phyloP scores from a whole-genome alignment of 1,140 invertebrate species.

The Cylas formicarius region DNA sequence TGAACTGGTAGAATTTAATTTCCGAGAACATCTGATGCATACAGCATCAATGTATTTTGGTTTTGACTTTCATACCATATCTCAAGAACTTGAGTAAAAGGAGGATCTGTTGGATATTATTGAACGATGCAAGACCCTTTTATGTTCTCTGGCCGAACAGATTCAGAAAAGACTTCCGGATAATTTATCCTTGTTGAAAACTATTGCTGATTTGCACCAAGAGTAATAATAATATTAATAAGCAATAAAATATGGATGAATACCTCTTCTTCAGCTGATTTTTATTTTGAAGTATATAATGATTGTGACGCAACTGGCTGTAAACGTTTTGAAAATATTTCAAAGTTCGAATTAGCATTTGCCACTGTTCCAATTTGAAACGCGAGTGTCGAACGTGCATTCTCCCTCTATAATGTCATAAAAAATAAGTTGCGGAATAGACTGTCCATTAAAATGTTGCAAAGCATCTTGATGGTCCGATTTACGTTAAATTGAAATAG shows the following conservation, averaged over 20 bases:
- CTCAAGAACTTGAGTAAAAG: slow-evolving; percentile 7
- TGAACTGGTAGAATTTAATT: slow-evolving; percentile 28
- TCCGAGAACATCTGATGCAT: slow-evolving; percentile 24
- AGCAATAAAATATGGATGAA: slow-evolving; percentile 19
- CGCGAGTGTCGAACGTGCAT: slow-evolving; percentile 30
- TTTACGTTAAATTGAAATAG: slow-evolving; percentile 20
- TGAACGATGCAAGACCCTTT: slow-evolving; percentile 32
- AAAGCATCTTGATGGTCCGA: slow-evolving; percentile 19
- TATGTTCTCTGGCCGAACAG: slow-evolving; percentile 26
- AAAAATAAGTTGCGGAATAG: slow-evolving; percentile 19
- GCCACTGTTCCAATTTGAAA: slow-evolving; percentile 29
- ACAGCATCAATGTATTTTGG: slow-evolving; percentile 30
- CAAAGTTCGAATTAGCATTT: slow-evolving; percentile 31
- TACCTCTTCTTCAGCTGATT: slow-evolving; percentile 21
- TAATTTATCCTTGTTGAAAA: slow-evolving; percentile 30
- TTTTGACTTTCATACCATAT: slow-evolving; percentile 24
- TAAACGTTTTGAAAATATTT: slow-evolving; percentile 31
- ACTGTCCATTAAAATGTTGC: slow-evolving; percentile 13
- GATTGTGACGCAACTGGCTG: slow-evolving; percentile 29
- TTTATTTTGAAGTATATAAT: slow-evolving; percentile 32
- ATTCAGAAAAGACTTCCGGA: slow-evolving; percentile 33
- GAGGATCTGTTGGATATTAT: slow-evolving; percentile 11
- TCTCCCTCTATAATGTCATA: slow-evolving; percentile 27
- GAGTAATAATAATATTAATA: slow-evolving; percentile 19
- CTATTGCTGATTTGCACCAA: slow-evolving; percentile 29